phyloP scores from a whole-genome alignment of 2,797 vertebrate species.

The Acanthurus tractus region DNA sequence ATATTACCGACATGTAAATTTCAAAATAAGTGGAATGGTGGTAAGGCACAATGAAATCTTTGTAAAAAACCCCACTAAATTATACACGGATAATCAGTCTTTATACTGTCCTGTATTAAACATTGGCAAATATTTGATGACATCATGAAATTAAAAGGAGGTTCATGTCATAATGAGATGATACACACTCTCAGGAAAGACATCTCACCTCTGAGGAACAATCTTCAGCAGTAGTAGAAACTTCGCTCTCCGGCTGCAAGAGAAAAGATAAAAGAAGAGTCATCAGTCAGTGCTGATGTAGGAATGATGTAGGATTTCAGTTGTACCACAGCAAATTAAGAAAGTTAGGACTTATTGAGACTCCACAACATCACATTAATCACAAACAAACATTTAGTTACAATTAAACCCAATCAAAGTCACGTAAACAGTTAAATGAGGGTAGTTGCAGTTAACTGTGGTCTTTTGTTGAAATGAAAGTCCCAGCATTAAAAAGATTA shows the following conservation, averaged over 20 bases:
- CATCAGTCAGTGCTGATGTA: no score
- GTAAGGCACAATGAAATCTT: background rate
- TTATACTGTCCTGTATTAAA: background rate
- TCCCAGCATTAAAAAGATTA: background rate
- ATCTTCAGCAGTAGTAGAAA: constrained; percentile 95
- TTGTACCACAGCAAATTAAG: background rate
- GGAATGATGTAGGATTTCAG: no score
- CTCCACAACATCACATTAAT: background rate
- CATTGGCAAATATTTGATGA: background rate
- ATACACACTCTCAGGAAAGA: constrained; percentile 11
- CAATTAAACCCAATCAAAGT: background rate
- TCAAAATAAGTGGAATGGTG: background rate
- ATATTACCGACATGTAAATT: no score
- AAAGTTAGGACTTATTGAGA: background rate
- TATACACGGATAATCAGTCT: background rate
- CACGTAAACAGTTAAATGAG: background rate
- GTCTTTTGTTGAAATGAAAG: constrained; percentile 14
- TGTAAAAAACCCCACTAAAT: background rate
- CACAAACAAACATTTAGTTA: background rate
- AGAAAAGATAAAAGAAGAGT: constrained; percentile 45
- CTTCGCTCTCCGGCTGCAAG: constrained; percentile 94
- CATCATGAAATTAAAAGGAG: background rate
- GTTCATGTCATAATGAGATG: background rate
- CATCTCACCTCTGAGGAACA: constrained; percentile 94
- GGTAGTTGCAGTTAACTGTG: background rate